Conservation (phyloP, 2,888 invertebrate genomes). For the Pandemis corylana region DNA sequence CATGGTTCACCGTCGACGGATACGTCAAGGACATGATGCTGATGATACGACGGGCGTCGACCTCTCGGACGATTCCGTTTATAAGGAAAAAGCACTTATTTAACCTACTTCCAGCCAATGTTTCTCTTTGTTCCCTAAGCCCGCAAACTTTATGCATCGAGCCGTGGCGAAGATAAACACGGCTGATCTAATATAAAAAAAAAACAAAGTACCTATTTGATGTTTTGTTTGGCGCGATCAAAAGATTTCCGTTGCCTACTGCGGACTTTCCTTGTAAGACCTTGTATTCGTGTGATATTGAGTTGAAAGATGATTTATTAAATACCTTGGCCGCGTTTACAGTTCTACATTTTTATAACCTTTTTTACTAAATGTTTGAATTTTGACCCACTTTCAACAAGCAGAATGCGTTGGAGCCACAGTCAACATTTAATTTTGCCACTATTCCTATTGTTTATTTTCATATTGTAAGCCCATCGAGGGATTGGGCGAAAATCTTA, state of each 20-base stretch:
- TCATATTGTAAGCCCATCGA: too few species aligned
- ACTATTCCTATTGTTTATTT: too few species aligned
- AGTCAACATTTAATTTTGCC: too few species aligned
- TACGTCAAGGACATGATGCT: too few species aligned
- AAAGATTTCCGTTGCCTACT: neutral
- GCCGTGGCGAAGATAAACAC: neutral
- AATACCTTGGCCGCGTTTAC: neutral
- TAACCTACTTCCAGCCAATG: neutral
- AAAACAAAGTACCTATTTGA: neutral
- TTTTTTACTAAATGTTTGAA: too few species aligned
- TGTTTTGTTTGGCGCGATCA: slow-evolving; percentile 5
- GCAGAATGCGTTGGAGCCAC: too few species aligned
- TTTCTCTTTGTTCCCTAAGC: neutral
- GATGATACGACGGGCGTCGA: neutral
- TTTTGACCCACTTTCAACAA: too few species aligned
- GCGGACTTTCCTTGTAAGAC: neutral
- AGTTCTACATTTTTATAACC: too few species aligned
- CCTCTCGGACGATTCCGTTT: neutral
- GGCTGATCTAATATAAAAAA: slow-evolving; percentile 3
- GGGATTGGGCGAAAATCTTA: too few species aligned
- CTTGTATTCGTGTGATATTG: neutral
- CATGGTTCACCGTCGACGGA: too few species aligned
- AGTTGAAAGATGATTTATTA: neutral
- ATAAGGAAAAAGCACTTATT: slow-evolving; percentile 8
- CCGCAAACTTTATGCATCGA: slow-evolving; percentile 1